Conservation (phyloP, 2,888 invertebrate species). For the Ochropacha duplaris region DNA sequence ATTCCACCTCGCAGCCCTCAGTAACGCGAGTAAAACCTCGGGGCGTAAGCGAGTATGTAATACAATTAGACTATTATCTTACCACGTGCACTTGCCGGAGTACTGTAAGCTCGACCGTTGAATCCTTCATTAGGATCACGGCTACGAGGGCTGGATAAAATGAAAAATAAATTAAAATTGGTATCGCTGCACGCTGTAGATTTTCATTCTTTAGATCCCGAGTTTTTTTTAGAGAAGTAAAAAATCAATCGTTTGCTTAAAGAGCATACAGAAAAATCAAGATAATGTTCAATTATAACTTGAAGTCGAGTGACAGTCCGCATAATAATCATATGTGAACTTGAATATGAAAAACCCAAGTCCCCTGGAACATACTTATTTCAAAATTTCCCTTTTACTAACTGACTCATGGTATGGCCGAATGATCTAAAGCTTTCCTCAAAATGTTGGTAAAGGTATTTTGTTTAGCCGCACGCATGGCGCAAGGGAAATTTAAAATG, state of each 20-base stretch:
- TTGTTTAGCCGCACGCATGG: not conserved
- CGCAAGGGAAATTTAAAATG: not conserved
- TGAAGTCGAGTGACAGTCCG: not conserved
- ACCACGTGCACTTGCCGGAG: constrained; percentile 80
- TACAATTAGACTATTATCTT: constrained; percentile 33
- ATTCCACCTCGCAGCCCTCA: no score
- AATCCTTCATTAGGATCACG: constrained; percentile 76
- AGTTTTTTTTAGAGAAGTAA: no score
- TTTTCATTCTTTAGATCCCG: no score
- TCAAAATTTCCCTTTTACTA: not conserved
- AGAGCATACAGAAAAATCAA: no score
- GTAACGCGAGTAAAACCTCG: no score
- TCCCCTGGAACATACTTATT: not conserved
- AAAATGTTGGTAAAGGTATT: not conserved
- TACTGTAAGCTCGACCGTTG: constrained; percentile 68
- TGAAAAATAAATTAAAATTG: not conserved
- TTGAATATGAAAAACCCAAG: not conserved
- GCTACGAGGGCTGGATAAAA: constrained; percentile 73
- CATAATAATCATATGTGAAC: not conserved
- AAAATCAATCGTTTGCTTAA: no score
- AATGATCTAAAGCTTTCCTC: not conserved
- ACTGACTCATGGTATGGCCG: not conserved
- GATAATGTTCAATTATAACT: no score
- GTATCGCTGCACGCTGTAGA: no score
- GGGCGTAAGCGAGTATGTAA: no score